Conservation (phyloP, 2,888 invertebrate species). For the Phragmatobia fuliginosa region DNA sequence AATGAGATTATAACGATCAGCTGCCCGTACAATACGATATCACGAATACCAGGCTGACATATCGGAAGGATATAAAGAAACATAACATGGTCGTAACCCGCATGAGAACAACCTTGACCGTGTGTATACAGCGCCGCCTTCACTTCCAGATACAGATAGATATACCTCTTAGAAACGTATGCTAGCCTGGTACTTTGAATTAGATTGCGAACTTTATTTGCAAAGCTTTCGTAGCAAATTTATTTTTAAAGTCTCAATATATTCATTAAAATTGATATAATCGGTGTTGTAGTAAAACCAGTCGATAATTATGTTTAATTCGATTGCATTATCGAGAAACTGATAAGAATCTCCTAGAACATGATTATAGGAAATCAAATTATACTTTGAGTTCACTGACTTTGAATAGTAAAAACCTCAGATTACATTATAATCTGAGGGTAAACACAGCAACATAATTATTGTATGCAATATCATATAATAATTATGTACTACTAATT, state of each 20-base stretch:
- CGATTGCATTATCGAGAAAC: background rate
- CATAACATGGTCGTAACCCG: constrained; percentile 31
- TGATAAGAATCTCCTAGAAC: background rate
- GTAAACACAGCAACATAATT: background rate
- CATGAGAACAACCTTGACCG: constrained; percentile 63
- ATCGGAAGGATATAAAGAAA: constrained; percentile 41
- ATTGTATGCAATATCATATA: too few species aligned
- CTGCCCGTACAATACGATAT: constrained; percentile 12
- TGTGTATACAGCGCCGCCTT: constrained; percentile 54
- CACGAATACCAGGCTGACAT: constrained; percentile 42
- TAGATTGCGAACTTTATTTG: constrained; percentile 34
- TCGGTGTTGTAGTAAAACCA: background rate
- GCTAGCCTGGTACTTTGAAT: constrained; percentile 59
- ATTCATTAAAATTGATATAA: background rate
- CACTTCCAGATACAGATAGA: constrained; percentile 53
- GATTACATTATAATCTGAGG: too few species aligned
- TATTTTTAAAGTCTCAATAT: background rate
- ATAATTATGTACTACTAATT: background rate
- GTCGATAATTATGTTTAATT: background rate
- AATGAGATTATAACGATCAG: background rate
- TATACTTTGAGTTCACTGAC: background rate
- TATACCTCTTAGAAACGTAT: constrained; percentile 55
- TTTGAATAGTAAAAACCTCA: background rate
- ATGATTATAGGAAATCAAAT: background rate
- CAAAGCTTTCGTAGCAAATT: constrained; percentile 17